Percentiles rank a stretch among this genome's conserved stretches.
These are phyloP conservation scores for Electrophaes corylata DNA, from an alignment of 2,888 invertebrate genomes.

Conservation along the genomic window DNA sequence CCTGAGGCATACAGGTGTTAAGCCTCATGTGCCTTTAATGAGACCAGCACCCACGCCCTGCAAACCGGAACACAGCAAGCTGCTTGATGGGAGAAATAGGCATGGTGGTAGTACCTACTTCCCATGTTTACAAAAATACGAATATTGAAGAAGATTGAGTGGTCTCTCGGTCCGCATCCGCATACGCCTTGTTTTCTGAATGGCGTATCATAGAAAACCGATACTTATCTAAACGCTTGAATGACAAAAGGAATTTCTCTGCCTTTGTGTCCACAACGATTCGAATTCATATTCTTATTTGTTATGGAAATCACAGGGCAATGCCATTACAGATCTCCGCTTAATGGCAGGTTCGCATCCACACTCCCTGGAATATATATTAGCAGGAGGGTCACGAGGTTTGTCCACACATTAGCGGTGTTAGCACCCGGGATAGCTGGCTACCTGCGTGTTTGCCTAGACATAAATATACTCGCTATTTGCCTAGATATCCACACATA, in stretches of 20 bases:
- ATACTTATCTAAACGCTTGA: constrained; percentile 11
- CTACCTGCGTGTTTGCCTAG: constrained; percentile 74
- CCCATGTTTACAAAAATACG: no score
- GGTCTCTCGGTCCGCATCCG: neutral
- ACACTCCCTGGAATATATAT: constrained; percentile 79
- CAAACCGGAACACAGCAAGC: no score
- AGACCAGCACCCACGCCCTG: no score
- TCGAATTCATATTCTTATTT: constrained; percentile 28
- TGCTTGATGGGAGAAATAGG: no score
- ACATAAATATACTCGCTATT: constrained; percentile 56
- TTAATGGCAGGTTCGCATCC: constrained; percentile 57
- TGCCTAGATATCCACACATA: constrained; percentile 72
- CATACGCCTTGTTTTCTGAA: neutral
- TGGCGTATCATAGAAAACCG: constrained; percentile 1
- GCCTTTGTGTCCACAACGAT: constrained; percentile 20
- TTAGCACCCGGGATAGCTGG: constrained; percentile 72
- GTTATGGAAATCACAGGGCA: constrained; percentile 32
- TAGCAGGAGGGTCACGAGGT: constrained; percentile 80
- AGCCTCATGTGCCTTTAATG: no score
- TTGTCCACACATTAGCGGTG: constrained; percentile 81
- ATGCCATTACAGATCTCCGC: constrained; percentile 37
- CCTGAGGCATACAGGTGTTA: no score
- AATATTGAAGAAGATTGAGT: no score
- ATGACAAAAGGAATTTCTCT: constrained; percentile 13
- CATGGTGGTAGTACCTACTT: no score